Base-by-base conservation (phyloP, 1,140 invertebrate species). In the Parapsyche elsis region DNA sequence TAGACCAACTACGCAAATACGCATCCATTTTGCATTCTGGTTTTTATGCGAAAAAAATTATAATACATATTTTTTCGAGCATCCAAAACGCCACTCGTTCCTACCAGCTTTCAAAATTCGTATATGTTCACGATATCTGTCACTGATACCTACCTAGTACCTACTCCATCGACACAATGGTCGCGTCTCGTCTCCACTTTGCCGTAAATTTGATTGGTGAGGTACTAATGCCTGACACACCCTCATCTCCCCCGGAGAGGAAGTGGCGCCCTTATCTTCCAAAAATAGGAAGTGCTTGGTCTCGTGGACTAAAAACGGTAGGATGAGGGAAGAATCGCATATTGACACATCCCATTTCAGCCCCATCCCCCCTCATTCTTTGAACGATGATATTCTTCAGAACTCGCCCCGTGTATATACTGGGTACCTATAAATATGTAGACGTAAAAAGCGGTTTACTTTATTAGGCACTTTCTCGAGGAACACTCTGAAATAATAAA, bases 151-250 rank as follows among this genome's bases (percentile, higher is more conserved):
- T n/a, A n/a, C n/a, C 30, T 38, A 1, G 30, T 7, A 38, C 30
- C 30, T 38, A 38, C 30, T 53, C 49, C 49, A 53, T 53, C 49
- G 49, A 14, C 49, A 14, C 49, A 53, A 53, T 14, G 49, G 16
- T 16, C 64, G 16, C 71, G 44, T 45, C 21, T 23, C 61, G 21
- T 67, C 21, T 67, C 19, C 38, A 71, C 70, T 71, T 71, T 53
- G 26, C n/a, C 73, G 73, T 75, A 75, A 75, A 75, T 75, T 75
- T 23, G 73, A 75, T 75, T 49, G 49, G 16, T 9, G 49, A 71
- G 12, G 38, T 73, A 75, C 45, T 75, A 49, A 53, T 46, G 73
- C 53, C 46, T 30, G 64, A 67, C 24, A 12, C 23, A 67, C 23
- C 38, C 73, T 30, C n/a, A 9, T 74, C 38, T 16, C 71, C 71